Evolutionary conservation across 2,888 invertebrate genomes (phyloP).

Genomic region (Acleris holmiana): DNA sequence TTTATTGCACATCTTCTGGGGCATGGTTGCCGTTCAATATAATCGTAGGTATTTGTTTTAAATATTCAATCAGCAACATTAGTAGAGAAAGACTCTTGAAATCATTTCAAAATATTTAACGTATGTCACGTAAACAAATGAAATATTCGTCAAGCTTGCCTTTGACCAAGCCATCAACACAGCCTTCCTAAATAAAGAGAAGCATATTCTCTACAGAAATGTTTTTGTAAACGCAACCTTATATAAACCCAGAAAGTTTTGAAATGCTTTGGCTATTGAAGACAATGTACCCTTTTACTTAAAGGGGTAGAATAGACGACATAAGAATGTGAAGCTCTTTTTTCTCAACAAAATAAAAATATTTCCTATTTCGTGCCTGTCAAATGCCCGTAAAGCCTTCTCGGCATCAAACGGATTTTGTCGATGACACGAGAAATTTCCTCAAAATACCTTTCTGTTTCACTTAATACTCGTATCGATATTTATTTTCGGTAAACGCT

Average conservation of each 20-base stretch:
- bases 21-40: too few species aligned
- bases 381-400: constrained; percentile 47
- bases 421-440: constrained; percentile 45
- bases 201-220: too few species aligned
- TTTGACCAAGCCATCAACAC: constrained; percentile 21
- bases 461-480: constrained; percentile 31
- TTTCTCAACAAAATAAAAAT: constrained; percentile 31
- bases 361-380: constrained; percentile 35
- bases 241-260: too few species aligned
- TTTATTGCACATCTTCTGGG: too few species aligned
- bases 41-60: too few species aligned
- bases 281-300: too few species aligned
- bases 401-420: constrained; percentile 52
- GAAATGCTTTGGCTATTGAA: too few species aligned
- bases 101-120: too few species aligned
- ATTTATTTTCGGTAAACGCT: constrained; percentile 13
- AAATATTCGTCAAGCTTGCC: constrained; percentile 2
- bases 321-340: constrained; percentile 14
- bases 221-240: too few species aligned
- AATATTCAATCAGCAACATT: too few species aligned
- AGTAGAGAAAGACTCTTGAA: too few species aligned
- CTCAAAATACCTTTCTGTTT: constrained; percentile 48
- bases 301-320: background rate
- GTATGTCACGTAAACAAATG: background rate
- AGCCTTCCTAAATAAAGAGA: too few species aligned